These are phyloP conservation scores for Cyphomyrmex costatus DNA, from an alignment of 1,140 invertebrate genomes.

Conservation along the genomic window DNA sequence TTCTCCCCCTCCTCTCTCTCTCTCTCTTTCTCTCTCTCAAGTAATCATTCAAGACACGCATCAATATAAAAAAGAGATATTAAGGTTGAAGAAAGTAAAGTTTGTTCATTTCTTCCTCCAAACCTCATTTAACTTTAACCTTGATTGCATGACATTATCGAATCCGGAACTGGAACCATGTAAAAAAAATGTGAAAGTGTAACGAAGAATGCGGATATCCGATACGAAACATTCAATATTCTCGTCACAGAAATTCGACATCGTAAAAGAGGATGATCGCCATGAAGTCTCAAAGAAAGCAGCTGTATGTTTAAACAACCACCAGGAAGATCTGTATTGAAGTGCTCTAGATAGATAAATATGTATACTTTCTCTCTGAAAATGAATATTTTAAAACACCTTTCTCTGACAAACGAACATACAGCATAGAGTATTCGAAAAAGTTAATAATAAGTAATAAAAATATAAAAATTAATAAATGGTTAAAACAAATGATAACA, in stretches of 20 bases:
- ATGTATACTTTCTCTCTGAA: constrained; percentile 43
- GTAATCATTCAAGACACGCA: neutral
- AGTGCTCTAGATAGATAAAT: neutral
- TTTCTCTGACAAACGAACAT: neutral
- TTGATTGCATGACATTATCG: constrained; percentile 45
- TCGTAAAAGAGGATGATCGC: neutral
- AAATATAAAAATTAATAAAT: neutral
- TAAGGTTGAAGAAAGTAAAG: constrained; percentile 40
- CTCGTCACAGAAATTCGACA: constrained; percentile 45
- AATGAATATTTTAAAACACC: neutral
- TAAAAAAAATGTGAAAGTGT: constrained; percentile 76
- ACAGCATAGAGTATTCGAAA: neutral
- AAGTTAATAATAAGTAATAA: neutral
- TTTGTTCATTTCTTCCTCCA: neutral
- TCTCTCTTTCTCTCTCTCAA: too few species aligned
- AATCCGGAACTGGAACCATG: constrained; percentile 44
- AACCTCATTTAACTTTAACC: constrained; percentile 13
- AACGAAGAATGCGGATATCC: constrained; percentile 64
- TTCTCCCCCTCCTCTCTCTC: too few species aligned
- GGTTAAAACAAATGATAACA: neutral
- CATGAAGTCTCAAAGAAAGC: neutral
- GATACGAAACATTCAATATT: neutral
- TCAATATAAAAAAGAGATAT: constrained; percentile 15
- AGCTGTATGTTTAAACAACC: neutral
- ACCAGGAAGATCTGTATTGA: neutral